Evolutionary conservation across 2,797 vertebrate species (phyloP), one percentile per base, ranked within the genome.

Genomic region (Characodon lateralis): DNA sequence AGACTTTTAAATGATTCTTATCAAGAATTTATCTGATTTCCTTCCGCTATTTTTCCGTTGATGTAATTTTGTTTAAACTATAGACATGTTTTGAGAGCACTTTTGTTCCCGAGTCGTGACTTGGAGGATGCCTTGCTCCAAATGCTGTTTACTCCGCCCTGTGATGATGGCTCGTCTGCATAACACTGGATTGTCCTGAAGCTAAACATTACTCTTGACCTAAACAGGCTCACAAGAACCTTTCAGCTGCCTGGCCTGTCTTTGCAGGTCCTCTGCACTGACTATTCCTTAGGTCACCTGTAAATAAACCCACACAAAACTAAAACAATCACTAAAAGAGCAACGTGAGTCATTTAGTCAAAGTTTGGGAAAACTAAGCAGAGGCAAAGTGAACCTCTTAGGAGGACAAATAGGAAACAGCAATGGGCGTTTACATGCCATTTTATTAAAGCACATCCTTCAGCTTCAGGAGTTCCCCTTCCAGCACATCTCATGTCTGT

Each of bases 401-500:
- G 70, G 65, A 76, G 77, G 63, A 78, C 74, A 74, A 72, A 81
- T 31, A 59, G 56, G n/a, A 41, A 61, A 78, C 51, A 14, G 0
- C 8, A 72, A 55, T 74, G 85, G 81, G 85, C 68, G 50, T 28
- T 46, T 78, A 24, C 80, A 71, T 80, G 39, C 80, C 77, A 72
- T 90, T 89, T 90, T 79, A 72, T 86, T 87, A 70, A 73, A 78
- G 77, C 66, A 55, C 46, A 66, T 77, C 50, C 78, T 51, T 78
- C 66, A 55, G 63, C 82, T 76, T 76, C 74, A 81, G 81, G 77
- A 51, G 63, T 78, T 80, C 55, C 65, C 58, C 80, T 92, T 84
- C 89, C 88, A 84, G 72, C 80, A 81, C 76, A 76, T 82, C 83
- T 83, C 69, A 77, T 59, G 77, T 77, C 83, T 53, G 74, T 82